A percentile compares a stretch with the other conserved stretches of the same genome.
Conservation (phyloP, 2,888 invertebrate genomes). For the Lymantria dispar region DNA sequence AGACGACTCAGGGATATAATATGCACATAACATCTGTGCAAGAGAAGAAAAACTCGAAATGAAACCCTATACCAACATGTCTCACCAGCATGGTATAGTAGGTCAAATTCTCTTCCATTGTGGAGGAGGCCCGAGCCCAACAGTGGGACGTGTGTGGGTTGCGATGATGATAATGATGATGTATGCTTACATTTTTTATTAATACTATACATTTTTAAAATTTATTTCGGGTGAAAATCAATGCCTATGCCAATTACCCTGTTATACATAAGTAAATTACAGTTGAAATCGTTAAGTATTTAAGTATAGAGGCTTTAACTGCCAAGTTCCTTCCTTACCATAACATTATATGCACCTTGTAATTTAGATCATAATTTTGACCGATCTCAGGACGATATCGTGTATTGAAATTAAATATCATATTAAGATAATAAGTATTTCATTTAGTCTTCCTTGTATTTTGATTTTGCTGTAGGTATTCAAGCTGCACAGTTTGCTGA, state of each 20-base stretch:
- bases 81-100: too few species aligned
- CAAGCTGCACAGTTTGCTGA: too few species aligned
- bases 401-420: conserved; percentile 30
- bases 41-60: too few species aligned
- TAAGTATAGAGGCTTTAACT: conserved; percentile 46
- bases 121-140: too few species aligned
- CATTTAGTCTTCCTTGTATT: conserved; percentile 13
- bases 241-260: conserved; percentile 43
- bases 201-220: conserved; percentile 55
- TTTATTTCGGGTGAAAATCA: conserved; percentile 51
- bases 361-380: conserved; percentile 32
- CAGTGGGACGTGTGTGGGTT: too few species aligned
- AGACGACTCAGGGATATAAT: too few species aligned
- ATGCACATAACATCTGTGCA: too few species aligned
- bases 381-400: conserved; percentile 9
- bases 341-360: conserved; percentile 24
- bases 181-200: conserved; percentile 50
- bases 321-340: conserved; percentile 20
- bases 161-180: too few species aligned
- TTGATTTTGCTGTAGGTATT: too few species aligned
- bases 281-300: conserved; percentile 34
- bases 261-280: conserved; percentile 56
- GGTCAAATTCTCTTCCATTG: too few species aligned
- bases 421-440: conserved; percentile 27
- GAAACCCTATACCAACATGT: too few species aligned